These are phyloP conservation scores for Pygoscelis antarcticus DNA, from an alignment of 2,113 vertebrate species.

Conservation along the genomic window DNA sequence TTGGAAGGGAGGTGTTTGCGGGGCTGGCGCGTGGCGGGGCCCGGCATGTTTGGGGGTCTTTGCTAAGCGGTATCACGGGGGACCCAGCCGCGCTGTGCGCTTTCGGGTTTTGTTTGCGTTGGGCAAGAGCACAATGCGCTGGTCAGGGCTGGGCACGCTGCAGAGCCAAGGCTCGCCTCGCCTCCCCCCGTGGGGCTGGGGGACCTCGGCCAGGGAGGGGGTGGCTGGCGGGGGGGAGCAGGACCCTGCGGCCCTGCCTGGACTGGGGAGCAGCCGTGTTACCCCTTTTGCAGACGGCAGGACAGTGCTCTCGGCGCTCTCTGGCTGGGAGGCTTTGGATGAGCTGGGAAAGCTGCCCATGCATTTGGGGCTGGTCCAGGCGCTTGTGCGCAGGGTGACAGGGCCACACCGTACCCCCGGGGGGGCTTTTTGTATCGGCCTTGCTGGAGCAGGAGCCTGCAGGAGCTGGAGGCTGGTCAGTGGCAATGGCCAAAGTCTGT, in stretches of 20 bases:
- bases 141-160: neutral
- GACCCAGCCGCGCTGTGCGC: rapidly evolving
- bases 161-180: rapidly evolving
- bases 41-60: neutral
- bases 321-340: neutral
- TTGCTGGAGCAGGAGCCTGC: neutral
- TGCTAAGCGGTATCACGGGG: rapidly evolving
- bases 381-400: neutral
- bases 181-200: neutral
- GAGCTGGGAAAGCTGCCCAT: neutral
- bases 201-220: neutral
- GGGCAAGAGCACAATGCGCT: neutral
- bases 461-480: neutral
- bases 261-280: neutral
- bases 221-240: neutral
- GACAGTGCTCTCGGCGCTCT: too few species aligned
- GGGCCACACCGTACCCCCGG: too few species aligned
- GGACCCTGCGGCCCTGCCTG: neutral
- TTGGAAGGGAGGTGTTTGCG: neutral
- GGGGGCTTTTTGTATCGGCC: neutral
- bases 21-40: neutral
- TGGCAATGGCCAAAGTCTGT: neutral
- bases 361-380: neutral
- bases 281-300: neutral
- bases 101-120: neutral